Conservation (phyloP, 2,888 invertebrate species). For the Cosmia trapezina region DNA sequence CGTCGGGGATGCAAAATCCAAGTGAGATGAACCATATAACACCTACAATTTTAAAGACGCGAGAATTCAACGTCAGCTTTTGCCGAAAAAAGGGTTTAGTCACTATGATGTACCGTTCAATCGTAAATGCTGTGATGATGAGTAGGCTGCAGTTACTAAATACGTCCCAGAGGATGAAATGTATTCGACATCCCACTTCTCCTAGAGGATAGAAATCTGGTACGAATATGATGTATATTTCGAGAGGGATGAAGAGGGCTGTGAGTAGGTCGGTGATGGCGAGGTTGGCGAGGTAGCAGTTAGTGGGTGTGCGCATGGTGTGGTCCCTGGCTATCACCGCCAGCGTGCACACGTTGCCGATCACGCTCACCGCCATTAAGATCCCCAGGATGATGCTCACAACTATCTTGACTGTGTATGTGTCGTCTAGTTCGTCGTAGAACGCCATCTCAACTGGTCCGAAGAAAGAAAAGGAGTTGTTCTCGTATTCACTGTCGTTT, state of each 20-base stretch:
- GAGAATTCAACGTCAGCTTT: conserved; percentile 93
- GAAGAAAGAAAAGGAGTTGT: conserved; percentile 79
- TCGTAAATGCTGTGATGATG: conserved; percentile 96
- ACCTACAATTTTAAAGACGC: conserved; percentile 93
- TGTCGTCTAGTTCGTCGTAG: conserved; percentile 66
- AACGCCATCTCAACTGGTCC: conserved; percentile 81
- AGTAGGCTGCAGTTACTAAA: conserved; percentile 95
- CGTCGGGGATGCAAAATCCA: conserved; percentile 93
- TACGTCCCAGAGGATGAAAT: conserved; percentile 95
- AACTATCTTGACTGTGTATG: conserved; percentile 88
- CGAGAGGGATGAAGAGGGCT: conserved; percentile 94
- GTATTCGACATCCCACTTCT: conserved; percentile 93
- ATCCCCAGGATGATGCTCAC: conserved; percentile 90
- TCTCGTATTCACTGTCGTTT: conserved; percentile 71
- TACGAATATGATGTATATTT: conserved; percentile 94
- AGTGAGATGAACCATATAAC: conserved; percentile 94
- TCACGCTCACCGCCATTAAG: conserved; percentile 92
- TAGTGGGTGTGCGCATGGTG: conserved; percentile 95
- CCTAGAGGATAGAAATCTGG: conserved; percentile 94
- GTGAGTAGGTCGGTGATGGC: conserved; percentile 94
- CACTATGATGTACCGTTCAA: conserved; percentile 96
- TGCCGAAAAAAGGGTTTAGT: conserved; percentile 95
- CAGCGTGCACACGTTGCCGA: conserved; percentile 94
- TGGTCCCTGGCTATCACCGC: conserved; percentile 93
- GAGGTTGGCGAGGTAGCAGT: conserved; percentile 94